These are phyloP conservation scores for Erynnis tages DNA, from an alignment of 2,888 invertebrate genomes.

Conservation along the genomic window DNA sequence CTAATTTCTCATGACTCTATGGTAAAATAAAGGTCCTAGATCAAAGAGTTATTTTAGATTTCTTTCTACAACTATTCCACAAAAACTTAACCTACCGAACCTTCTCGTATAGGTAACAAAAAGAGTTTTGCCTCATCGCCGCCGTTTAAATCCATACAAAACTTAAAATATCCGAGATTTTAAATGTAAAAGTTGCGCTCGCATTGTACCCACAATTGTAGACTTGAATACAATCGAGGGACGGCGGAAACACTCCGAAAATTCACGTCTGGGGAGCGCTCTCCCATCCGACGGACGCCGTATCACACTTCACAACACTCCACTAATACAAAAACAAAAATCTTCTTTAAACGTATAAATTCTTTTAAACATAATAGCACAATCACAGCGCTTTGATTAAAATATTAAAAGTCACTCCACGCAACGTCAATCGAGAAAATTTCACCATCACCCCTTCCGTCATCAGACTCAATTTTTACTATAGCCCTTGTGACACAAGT, in stretches of 20 bases:
- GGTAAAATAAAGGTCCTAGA: too few relatives aligned
- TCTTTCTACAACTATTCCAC: too few relatives aligned
- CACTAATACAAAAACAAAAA: slow-evolving; percentile 18
- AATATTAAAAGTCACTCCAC: slow-evolving; percentile 21
- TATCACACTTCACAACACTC: slow-evolving; percentile 17
- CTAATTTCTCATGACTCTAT: too few relatives aligned
- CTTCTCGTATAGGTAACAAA: too few relatives aligned
- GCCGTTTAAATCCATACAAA: too few relatives aligned
- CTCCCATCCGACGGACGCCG: not conserved
- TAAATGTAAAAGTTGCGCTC: not conserved
- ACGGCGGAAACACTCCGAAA: too few relatives aligned
- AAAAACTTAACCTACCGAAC: too few relatives aligned
- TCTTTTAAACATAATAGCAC: slow-evolving; percentile 17
- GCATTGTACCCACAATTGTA: not conserved
- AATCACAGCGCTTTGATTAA: slow-evolving; percentile 25
- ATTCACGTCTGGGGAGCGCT: not conserved
- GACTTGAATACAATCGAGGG: not conserved
- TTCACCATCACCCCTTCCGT: slow-evolving; percentile 21
- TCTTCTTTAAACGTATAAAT: slow-evolving; percentile 9
- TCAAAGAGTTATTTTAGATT: too few relatives aligned
- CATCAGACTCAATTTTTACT: slow-evolving; percentile 25
- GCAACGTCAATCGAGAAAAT: slow-evolving; percentile 16
- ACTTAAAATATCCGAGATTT: not conserved
- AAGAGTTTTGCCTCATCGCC: not conserved
- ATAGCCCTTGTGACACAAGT: slow-evolving; percentile 20